These are phyloP conservation scores for Prietella phreatophila DNA, from an alignment of 2,113 vertebrate genomes.

Conservation along the genomic window DNA sequence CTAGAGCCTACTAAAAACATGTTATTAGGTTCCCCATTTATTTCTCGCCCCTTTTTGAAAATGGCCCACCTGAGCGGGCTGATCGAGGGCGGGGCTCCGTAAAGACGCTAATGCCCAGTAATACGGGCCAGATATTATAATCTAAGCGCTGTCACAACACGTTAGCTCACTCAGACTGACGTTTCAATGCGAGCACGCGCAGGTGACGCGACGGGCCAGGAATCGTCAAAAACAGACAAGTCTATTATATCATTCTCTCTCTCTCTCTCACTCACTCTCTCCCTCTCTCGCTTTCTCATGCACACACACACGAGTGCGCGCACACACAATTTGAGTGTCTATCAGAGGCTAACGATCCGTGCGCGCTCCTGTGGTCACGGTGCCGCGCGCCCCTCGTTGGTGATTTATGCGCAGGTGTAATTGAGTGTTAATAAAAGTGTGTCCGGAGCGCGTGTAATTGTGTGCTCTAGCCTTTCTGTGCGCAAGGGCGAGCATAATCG, in stretches of 20 bases:
- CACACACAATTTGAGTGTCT: conserved; percentile 28
- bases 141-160: conserved; percentile 80
- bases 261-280: conserved; percentile 54
- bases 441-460: conserved; percentile 76
- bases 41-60: conserved; percentile 55
- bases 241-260: conserved; percentile 65
- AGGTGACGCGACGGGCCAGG: conserved; percentile 71
- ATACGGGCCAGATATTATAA: conserved; percentile 82
- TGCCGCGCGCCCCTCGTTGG: conserved; percentile 57
- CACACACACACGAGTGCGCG: not conserved
- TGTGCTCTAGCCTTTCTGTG: conserved; percentile 71
- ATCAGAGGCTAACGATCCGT: conserved; percentile 50
- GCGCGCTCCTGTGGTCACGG: conserved; percentile 57
- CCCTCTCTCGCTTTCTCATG: not conserved
- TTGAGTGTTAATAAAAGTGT: conserved; percentile 83
- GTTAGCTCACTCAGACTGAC: conserved; percentile 77
- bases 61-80: conserved; percentile 70
- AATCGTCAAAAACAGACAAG: conserved; percentile 72
- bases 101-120: conserved; percentile 77
- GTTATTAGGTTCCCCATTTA: conserved; percentile 62
- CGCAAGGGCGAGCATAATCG: conserved; percentile 74
- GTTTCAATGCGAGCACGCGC: conserved; percentile 75
- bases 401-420: conserved; percentile 78
- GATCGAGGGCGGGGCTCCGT: conserved; percentile 60
- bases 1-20: conserved; percentile 54